Base-by-base conservation (phyloP, 2,888 invertebrate species). In the Temnothorax unifasciatus region DNA sequence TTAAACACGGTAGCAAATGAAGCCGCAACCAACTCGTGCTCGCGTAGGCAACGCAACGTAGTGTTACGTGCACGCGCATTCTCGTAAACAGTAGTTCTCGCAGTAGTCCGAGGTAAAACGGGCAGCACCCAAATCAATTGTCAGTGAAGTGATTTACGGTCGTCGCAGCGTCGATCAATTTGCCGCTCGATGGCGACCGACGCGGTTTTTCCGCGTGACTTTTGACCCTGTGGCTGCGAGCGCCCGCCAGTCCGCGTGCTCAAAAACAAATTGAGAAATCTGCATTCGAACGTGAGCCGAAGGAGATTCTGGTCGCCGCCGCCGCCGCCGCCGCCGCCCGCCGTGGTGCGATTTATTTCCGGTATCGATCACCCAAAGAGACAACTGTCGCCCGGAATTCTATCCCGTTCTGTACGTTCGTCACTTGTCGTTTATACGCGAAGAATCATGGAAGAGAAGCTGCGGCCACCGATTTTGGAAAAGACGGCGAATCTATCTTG, bases 141-240 rank as follows among this genome's bases (percentile, higher is more conserved):
- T 90, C 90, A 89, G 87, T 82, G 83, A 90, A 87, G 90, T 90
- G 90, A 90, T 90, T 90, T 90, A 90, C 90, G 89, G 86, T 73
- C 74, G 87, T 61, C 81, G 86, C 84, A 66, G 83, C 79, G 89
- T 85, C 90, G 90, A 90, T 90, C 90, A 90, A 90, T 90, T 90
- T 89, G 90, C 79, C 63, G 59, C 86, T 77, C 88, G 82, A 61
- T 79, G 83, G 1, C 54, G 50, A 50, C 69, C 76, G 76, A 66
- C 88, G 76, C 54, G 68, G 84, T 66, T 68, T 29, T 68, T 41
- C 64, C 47, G 41, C 50, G 77, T 54, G 73, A 47, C 47, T 73
- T 50, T 57, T 18, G 47, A 59, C 59, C 34, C 44, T 59, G 59
- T 29, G 44, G 44, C 41, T 18, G 18, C 25, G 71, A 15, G 18